Base-by-base conservation (phyloP, 2,888 invertebrate genomes). In the Helleia helle region DNA sequence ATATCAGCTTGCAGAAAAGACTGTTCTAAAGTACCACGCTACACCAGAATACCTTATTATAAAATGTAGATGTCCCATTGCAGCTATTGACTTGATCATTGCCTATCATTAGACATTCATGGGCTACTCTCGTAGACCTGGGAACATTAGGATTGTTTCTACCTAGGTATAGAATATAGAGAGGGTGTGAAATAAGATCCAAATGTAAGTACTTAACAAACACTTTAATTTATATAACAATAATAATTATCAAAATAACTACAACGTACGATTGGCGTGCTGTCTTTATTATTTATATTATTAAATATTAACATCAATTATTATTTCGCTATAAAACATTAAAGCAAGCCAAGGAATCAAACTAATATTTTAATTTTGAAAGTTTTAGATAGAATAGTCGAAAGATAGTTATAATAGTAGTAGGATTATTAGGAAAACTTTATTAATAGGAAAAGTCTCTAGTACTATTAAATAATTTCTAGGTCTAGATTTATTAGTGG, bases 151-250 rank as follows among this genome's bases (percentile, higher is more conserved):
- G n/a, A n/a, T n/a, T n/a, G n/a, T n/a, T n/a, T n/a, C n/a, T n/a
- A n/a, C n/a, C n/a, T n/a, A n/a, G n/a, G n/a, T n/a, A n/a, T n/a
- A n/a, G n/a, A n/a, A n/a, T n/a, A n/a, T n/a, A n/a, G n/a, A n/a
- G n/a, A n/a, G n/a, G n/a, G n/a, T n/a, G n/a, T n/a, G n/a, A 29
- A 14, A 14, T 15, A 15, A n/a, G 15, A 9, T n/a, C 5, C 14
- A 4, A 15, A 30, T 15, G 24, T 54, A 65, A 63, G 65, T 77
- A 79, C 77, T 79, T 79, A 77, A 77, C 75, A 79, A 79, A 79
- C 77, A 75, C 76, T 77, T 79, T 79, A 79, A 70, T 76, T 55
- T 59, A 74, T 58, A 52, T 59, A 59, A 77, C 72, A 79, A 79
- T 75, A 65, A 74, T 72, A 58, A 63, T 68, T 74, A 77, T 74